These are phyloP conservation scores for Platycheirus albimanus DNA, from an alignment of 2,888 invertebrate species.

Conservation along the genomic window DNA sequence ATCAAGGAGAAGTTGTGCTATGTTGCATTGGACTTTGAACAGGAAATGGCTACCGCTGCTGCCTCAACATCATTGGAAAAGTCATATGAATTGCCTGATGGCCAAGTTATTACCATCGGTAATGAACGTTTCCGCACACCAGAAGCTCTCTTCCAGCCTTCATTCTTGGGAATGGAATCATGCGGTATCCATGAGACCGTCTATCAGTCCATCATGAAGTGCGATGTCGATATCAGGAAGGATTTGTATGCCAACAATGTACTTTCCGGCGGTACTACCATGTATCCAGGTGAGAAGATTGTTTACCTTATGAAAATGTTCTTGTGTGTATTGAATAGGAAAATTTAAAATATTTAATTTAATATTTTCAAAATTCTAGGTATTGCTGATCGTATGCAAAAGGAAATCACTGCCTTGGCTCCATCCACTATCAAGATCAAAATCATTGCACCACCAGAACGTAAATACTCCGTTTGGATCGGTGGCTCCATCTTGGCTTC, in stretches of 20 bases:
- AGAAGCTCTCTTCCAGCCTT: slow-evolving; percentile 96
- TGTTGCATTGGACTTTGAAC: slow-evolving; percentile 95
- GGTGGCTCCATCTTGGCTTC: slow-evolving; percentile 92
- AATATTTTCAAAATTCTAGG: slow-evolving; percentile 75
- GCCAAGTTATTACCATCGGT: slow-evolving; percentile 95
- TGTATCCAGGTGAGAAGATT: slow-evolving; percentile 88
- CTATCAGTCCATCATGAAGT: slow-evolving; percentile 98
- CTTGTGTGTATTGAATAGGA: neutral
- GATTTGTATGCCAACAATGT: slow-evolving; percentile 96
- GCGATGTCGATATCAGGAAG: slow-evolving; percentile 97
- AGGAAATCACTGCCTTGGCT: slow-evolving; percentile 94
- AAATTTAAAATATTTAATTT: neutral
- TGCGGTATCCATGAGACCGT: slow-evolving; percentile 96
- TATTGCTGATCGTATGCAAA: slow-evolving; percentile 95
- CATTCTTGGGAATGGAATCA: slow-evolving; percentile 92
- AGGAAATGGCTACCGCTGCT: slow-evolving; percentile 97
- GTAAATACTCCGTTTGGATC: slow-evolving; percentile 96
- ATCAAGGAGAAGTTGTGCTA: slow-evolving; percentile 97
- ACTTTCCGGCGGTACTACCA: slow-evolving; percentile 94
- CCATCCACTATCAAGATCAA: slow-evolving; percentile 97
- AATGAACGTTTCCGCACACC: slow-evolving; percentile 97
- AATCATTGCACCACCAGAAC: slow-evolving; percentile 95
- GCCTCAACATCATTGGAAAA: slow-evolving; percentile 96
- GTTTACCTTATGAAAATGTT: neutral
- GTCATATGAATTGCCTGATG: slow-evolving; percentile 97